These are phyloP conservation scores for Matsumyia berberina DNA, from an alignment of 2,888 invertebrate genomes.

Conservation along the genomic window DNA sequence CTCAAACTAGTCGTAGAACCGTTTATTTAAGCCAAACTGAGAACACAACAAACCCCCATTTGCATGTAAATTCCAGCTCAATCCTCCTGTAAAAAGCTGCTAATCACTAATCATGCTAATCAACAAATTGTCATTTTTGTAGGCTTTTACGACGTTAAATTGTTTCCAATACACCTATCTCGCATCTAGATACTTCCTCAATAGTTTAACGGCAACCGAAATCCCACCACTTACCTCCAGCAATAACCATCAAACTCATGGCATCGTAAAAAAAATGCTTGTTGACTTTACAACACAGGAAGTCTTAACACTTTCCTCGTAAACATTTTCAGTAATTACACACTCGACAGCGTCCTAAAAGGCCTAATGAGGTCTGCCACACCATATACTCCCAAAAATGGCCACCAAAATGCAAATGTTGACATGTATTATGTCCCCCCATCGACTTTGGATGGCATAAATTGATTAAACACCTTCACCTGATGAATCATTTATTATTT, in stretches of 20 bases:
- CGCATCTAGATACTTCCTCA: slow-evolving; percentile 23
- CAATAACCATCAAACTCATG: slow-evolving; percentile 28
- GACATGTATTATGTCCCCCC: neutral
- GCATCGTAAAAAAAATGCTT: slow-evolving; percentile 29
- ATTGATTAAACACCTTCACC: slow-evolving; percentile 64
- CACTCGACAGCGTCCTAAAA: slow-evolving; percentile 44
- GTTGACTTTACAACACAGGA: slow-evolving; percentile 51
- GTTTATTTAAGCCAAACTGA: neutral
- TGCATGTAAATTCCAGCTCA: neutral
- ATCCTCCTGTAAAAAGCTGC: neutral
- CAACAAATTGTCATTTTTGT: neutral
- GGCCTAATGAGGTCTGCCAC: slow-evolving; percentile 54
- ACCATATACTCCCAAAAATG: slow-evolving; percentile 7
- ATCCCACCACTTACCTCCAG: neutral
- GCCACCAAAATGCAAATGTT: slow-evolving; percentile 33
- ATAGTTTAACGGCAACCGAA: slow-evolving; percentile 15
- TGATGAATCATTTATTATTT: slow-evolving; percentile 55
- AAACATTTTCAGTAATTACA: slow-evolving; percentile 58
- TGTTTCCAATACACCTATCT: neutral
- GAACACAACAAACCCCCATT: neutral
- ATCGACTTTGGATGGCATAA: slow-evolving; percentile 11
- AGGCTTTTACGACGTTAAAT: slow-evolving; percentile 4
- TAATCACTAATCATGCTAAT: too few relatives aligned
- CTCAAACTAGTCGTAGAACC: neutral
- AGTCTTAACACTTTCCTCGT: slow-evolving; percentile 64